A percentile compares a stretch with the other conserved stretches of the same genome.
Conservation (phyloP, 2,113 vertebrate genomes). For the Montifringilla adamsi region DNA sequence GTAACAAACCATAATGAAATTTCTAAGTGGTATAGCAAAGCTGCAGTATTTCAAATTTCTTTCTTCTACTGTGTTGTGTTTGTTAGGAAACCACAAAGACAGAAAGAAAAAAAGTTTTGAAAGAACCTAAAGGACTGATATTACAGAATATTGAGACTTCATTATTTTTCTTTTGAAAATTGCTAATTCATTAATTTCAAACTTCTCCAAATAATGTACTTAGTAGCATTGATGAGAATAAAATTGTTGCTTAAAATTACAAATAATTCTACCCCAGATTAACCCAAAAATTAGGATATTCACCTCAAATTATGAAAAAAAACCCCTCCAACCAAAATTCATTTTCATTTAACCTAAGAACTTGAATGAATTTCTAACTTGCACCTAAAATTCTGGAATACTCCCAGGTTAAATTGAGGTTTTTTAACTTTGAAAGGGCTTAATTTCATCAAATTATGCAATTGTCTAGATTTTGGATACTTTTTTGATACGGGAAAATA, state of each 20-base stretch:
- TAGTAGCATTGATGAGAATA: neutral
- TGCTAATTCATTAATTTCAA: neutral
- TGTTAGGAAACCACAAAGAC: neutral
- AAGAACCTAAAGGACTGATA: neutral
- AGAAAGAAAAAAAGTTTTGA: neutral
- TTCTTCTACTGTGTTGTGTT: neutral
- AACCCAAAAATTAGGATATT: neutral
- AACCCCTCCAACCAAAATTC: neutral
- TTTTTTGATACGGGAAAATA: neutral
- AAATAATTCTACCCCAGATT: neutral
- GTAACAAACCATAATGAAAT: neutral
- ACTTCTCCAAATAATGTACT: neutral
- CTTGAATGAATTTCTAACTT: neutral
- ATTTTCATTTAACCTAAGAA: neutral
- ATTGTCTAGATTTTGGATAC: neutral
- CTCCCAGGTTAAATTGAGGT: neutral
- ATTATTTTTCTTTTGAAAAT: neutral
- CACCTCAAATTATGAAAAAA: neutral
- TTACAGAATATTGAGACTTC: neutral
- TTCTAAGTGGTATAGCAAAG: neutral
- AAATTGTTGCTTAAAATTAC: neutral
- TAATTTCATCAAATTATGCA: neutral
- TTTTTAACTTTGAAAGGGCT: neutral
- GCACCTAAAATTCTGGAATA: neutral
- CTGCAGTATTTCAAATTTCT: neutral